Evolutionary conservation across 2,797 vertebrate genomes (phyloP), one percentile per base, ranked within the genome.

Genomic region (Sebastes reedi): DNA sequence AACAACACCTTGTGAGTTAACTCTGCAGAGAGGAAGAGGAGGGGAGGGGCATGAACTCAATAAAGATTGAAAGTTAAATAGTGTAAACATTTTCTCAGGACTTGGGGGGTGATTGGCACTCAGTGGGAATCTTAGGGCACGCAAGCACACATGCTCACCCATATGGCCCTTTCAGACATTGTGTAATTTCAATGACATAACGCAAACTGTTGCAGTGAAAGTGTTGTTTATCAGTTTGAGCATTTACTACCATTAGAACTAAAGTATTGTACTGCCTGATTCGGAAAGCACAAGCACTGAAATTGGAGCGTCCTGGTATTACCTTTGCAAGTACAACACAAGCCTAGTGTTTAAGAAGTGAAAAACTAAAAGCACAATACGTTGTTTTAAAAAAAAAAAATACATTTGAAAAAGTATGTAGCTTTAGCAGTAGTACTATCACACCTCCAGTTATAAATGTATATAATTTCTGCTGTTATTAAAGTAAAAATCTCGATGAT

Each of bases 61-160:
- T 72, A 79, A 52, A 82, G 70, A 67, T 3, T 60, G 16, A 79
- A 42, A 83, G 66, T 78, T 36, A 75, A 68, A 81, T 24, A 61
- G 25, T 39, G 7, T 20, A 68, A 94, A 93, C 87, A 86, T 89
- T 93, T 85, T 94, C 77, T 77, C 87, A 95, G 94, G 88, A 92
- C 88, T 85, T 94, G 85, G 90, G 90, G 29, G 11, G 25, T 46
- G 50, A n/a, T 8, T 72, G 20, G 54, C 10, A 50, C 25, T 77
- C 32, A 42, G 20, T 56, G 13, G 58, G 54, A 73, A 55, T 22
- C 6, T 36, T 18, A 25, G 39, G 13, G 10, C 32, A 67, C 62
- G 79, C 10, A 74, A 30, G 60, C 30, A 72, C 25, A 72, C 50
- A 77, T 58, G 39, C 55, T 42, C 24, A 27, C 14, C 9, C 22